Evolutionary conservation across 2,888 invertebrate species (phyloP).

Genomic region (Torymus texanus): DNA sequence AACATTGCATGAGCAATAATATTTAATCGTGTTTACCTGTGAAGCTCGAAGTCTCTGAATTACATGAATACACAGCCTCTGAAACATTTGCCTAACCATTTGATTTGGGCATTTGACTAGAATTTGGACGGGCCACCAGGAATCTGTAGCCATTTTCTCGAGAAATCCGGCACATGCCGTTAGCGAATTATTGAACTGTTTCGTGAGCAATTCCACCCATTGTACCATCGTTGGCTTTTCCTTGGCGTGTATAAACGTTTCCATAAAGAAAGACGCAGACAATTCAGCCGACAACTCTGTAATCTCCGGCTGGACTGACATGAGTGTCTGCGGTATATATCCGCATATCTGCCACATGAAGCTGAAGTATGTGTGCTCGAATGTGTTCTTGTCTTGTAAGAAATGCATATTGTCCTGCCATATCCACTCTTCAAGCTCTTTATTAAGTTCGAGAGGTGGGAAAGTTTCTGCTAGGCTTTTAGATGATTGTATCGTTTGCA

Average conservation of each 20-base stretch:
- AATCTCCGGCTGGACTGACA: constrained; percentile 86
- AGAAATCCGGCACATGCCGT: constrained; percentile 94
- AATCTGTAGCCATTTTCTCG: constrained; percentile 93
- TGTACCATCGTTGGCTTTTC: constrained; percentile 98
- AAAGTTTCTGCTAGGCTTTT: constrained; percentile 35
- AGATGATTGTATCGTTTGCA: constrained; percentile 51
- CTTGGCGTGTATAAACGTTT: constrained; percentile 97
- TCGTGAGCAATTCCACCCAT: constrained; percentile 96
- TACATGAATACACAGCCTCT: constrained; percentile 94
- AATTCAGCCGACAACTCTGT: constrained; percentile 91
- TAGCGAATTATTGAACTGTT: constrained; percentile 94
- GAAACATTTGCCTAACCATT: constrained; percentile 98
- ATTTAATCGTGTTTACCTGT: constrained; percentile 71
- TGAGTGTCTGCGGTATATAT: constrained; percentile 91
- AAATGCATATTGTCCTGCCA: constrained; percentile 98
- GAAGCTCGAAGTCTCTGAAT: constrained; percentile 88
- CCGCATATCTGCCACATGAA: constrained; percentile 98
- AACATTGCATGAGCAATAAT: background rate
- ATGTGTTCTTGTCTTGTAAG: constrained; percentile 95
- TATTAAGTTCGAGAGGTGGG: constrained; percentile 80
- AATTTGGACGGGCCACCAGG: constrained; percentile 96
- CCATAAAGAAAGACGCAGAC: constrained; percentile 95
- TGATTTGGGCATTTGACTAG: constrained; percentile 97
- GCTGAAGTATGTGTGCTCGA: constrained; percentile 96
- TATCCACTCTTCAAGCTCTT: constrained; percentile 94